Evolutionary conservation across 2,888 invertebrate genomes (phyloP).

Genomic region (Drosophila kanekoi): DNA sequence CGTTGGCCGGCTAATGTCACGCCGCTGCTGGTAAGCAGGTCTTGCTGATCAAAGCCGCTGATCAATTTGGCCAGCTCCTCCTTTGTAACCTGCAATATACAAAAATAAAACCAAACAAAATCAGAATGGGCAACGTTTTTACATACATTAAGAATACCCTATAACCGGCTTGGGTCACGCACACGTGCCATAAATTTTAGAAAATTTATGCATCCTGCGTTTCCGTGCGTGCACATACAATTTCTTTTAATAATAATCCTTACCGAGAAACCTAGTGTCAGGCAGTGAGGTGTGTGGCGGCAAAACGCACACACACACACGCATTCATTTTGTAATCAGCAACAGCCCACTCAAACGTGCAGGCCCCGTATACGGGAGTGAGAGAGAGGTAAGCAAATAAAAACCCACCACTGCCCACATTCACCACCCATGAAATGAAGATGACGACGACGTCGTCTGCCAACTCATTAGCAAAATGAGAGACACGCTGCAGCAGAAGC

Average conservation of each 20-base stretch:
- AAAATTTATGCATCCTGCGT: slow-evolving; percentile 45
- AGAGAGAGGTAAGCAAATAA: slow-evolving; percentile 28
- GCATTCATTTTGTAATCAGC: slow-evolving; percentile 53
- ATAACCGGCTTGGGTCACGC: slow-evolving; percentile 51
- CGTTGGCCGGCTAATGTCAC: slow-evolving; percentile 96
- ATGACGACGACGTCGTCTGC: slow-evolving; percentile 43
- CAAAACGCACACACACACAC: slow-evolving; percentile 18
- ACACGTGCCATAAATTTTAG: slow-evolving; percentile 57
- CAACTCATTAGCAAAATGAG: slow-evolving; percentile 66
- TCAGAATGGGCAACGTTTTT: neutral
- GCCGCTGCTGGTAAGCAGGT: slow-evolving; percentile 94
- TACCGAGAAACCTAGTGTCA: slow-evolving; percentile 15
- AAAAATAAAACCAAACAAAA: neutral
- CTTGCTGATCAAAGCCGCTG: slow-evolving; percentile 95
- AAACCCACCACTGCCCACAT: slow-evolving; percentile 50
- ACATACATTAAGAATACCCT: slow-evolving; percentile 8
- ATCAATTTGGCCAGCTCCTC: slow-evolving; percentile 96
- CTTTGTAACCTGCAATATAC: slow-evolving; percentile 91
- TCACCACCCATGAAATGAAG: slow-evolving; percentile 67
- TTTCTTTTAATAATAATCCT: slow-evolving; percentile 44
- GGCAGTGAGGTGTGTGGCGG: slow-evolving; percentile 9
- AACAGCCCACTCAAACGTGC: slow-evolving; percentile 26
- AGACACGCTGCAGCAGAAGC: slow-evolving; percentile 20
- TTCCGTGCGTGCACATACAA: slow-evolving; percentile 25
- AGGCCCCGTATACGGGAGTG: slow-evolving; percentile 11